Conservation (phyloP, 1,140 invertebrate species). For the Caenorhabditis latens region DNA sequence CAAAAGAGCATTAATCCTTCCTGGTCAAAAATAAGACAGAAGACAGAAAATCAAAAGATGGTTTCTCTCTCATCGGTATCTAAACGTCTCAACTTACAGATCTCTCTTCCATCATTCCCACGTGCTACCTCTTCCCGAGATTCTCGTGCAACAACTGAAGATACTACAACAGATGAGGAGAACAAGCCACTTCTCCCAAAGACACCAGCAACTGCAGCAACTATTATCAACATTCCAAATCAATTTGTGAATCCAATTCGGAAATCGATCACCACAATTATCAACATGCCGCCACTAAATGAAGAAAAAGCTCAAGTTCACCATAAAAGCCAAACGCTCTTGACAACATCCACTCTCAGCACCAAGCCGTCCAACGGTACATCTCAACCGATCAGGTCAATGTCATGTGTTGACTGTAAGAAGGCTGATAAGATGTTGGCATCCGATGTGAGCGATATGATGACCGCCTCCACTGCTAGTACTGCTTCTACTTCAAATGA, state of each 20-base stretch:
- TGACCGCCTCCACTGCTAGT: conserved; percentile 46
- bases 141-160: conserved; percentile 58
- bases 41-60: conserved; percentile 22
- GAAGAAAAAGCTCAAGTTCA: conserved; percentile 6
- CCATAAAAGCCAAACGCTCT: background rate
- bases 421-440: conserved; percentile 40
- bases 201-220: background rate
- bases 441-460: conserved; percentile 34
- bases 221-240: background rate
- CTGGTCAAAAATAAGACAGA: background rate
- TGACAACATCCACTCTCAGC: background rate
- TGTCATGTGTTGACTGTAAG: conserved; percentile 33
- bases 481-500: conserved; percentile 45
- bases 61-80: background rate
- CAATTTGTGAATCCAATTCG: background rate
- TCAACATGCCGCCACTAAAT: background rate
- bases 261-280: conserved; percentile 24
- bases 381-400: conserved; percentile 12
- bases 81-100: conserved; percentile 36
- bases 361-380: background rate
- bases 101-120: conserved; percentile 33
- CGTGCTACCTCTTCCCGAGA: conserved; percentile 11
- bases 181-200: conserved; percentile 54
- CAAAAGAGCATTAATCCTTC: background rate
- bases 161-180: conserved; percentile 54